A percentile compares a stretch with the other conserved stretches of the same genome.
phyloP scores from a whole-genome alignment of 1,140 invertebrate genomes.

The Lepidurus arcticus region DNA sequence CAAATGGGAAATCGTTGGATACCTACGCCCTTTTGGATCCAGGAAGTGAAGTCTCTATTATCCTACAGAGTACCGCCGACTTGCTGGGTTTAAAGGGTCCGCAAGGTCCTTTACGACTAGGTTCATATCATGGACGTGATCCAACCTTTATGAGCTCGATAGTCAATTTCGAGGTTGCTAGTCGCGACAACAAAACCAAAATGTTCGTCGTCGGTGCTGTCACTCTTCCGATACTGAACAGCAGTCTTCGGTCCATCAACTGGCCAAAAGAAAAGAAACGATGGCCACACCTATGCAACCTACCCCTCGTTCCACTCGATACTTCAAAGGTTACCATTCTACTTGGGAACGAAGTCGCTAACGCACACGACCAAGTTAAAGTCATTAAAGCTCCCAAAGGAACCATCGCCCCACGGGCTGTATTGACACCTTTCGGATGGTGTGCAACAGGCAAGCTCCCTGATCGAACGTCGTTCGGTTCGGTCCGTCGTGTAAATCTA shows the following conservation, averaged over 20 bases:
- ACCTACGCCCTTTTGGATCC: slow-evolving; percentile 26
- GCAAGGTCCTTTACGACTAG: not conserved
- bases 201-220: slow-evolving; percentile 13
- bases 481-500: not conserved
- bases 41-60: slow-evolving; percentile 28
- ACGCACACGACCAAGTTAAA: slow-evolving; percentile 15
- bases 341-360: slow-evolving; percentile 14
- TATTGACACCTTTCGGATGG: slow-evolving; percentile 28
- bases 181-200: not conserved
- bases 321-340: slow-evolving; percentile 3
- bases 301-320: slow-evolving; percentile 16
- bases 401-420: not conserved
- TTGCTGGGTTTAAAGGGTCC: slow-evolving; percentile 1
- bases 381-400: not conserved
- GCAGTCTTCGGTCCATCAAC: not conserved
- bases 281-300: not conserved
- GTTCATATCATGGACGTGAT: slow-evolving; percentile 29
- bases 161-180: slow-evolving; percentile 8
- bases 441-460: slow-evolving; percentile 15
- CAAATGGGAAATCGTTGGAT: not conserved
- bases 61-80: not conserved
- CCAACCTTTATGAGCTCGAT: not conserved
- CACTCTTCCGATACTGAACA: slow-evolving; percentile 3
- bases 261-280: not conserved
- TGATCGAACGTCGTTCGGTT: not conserved